These are phyloP conservation scores for Ormyrus pomaceus DNA, from an alignment of 2,888 invertebrate genomes.

Conservation along the genomic window DNA sequence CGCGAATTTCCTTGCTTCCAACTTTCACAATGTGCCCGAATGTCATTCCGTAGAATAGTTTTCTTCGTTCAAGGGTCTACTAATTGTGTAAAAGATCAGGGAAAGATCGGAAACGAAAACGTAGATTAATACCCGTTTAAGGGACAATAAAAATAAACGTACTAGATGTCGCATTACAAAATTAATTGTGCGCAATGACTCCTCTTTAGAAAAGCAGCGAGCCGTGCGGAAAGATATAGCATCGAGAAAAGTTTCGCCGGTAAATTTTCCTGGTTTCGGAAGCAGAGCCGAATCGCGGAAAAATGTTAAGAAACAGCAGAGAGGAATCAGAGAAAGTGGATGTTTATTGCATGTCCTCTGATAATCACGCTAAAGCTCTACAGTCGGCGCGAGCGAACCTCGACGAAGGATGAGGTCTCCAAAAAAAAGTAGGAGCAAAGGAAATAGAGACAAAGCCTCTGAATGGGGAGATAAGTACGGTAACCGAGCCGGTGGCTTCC, in stretches of 20 bases:
- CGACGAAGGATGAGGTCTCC: background rate
- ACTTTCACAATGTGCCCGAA: too few relatives aligned
- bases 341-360: conserved; percentile 62
- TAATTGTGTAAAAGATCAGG: too few relatives aligned
- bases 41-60: too few relatives aligned
- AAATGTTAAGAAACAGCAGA: conserved; percentile 43
- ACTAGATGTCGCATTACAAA: background rate
- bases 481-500: conserved; percentile 55
- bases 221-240: background rate
- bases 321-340: conserved; percentile 60
- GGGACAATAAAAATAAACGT: too few relatives aligned
- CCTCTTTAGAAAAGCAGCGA: background rate
- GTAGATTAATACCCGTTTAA: too few relatives aligned
- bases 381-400: background rate
- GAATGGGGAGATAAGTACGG: conserved; percentile 35
- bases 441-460: conserved; percentile 54
- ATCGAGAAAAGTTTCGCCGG: conserved; percentile 48
- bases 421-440: conserved; percentile 48
- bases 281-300: conserved; percentile 11
- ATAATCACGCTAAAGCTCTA: conserved; percentile 26
- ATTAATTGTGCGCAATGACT: background rate
- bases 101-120: too few relatives aligned
- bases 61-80: too few relatives aligned
- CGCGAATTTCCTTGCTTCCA: too few relatives aligned
- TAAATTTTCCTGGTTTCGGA: conserved; percentile 10